A percentile compares a stretch with the other conserved stretches of the same genome.
phyloP scores from a whole-genome alignment of 2,888 invertebrate species.

The Calliscelio sp. region DNA sequence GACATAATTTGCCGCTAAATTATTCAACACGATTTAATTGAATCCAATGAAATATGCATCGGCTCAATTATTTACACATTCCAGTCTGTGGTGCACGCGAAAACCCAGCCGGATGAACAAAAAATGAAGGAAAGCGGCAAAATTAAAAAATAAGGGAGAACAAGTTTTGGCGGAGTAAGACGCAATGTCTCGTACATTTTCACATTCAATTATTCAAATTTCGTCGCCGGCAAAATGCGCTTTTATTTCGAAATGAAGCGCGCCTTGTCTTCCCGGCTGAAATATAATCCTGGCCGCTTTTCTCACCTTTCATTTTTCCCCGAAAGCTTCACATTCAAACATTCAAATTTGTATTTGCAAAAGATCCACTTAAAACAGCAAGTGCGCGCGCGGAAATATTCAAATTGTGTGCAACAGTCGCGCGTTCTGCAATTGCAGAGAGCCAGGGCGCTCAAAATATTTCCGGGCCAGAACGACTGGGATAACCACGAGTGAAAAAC shows the following conservation, averaged over 20 bases:
- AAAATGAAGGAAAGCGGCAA: slow-evolving; percentile 5
- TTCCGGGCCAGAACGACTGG: neutral
- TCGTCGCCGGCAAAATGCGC: slow-evolving; percentile 62
- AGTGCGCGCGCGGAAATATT: slow-evolving; percentile 58
- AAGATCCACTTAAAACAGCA: slow-evolving; percentile 63
- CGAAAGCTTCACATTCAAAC: slow-evolving; percentile 57
- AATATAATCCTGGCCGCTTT: slow-evolving; percentile 64
- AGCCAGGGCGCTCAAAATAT: slow-evolving; percentile 13
- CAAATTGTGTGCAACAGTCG: slow-evolving; percentile 64
- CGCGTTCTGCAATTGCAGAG: slow-evolving; percentile 33
- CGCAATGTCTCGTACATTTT: slow-evolving; percentile 58
- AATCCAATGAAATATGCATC: slow-evolving; percentile 44
- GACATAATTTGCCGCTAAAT: no score
- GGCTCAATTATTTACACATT: slow-evolving; percentile 45
- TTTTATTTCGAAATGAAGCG: slow-evolving; percentile 66
- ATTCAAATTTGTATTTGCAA: slow-evolving; percentile 67
- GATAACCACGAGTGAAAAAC: slow-evolving; percentile 8
- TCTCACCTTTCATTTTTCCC: slow-evolving; percentile 62
- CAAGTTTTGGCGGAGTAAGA: no score
- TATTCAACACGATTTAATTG: slow-evolving; percentile 60
- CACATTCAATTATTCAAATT: slow-evolving; percentile 72
- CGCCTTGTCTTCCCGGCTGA: slow-evolving; percentile 57
- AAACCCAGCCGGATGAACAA: slow-evolving; percentile 4
- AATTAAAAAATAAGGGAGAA: slow-evolving; percentile 18
- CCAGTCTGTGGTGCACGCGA: neutral